Evolutionary conservation across 1,140 invertebrate species (phyloP), one percentile per base, ranked within the genome.

Genomic region (Zaprionus lachaisei): DNA sequence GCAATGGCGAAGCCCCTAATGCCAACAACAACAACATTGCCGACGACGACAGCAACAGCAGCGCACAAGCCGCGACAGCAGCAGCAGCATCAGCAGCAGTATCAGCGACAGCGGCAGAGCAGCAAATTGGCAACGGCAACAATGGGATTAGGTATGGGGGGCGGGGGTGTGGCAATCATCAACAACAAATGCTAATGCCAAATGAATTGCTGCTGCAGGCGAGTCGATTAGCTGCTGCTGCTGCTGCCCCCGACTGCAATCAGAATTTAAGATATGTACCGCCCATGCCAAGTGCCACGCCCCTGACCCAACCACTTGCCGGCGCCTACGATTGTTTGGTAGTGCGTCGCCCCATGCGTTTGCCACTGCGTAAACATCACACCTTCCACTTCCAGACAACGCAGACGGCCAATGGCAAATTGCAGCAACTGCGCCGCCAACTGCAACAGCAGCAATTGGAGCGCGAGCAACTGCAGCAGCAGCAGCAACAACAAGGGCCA

Each of bases 381-480:
- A 95, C 95, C 83, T 95, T 95, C 81, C 95, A 95, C 81, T 96
- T 95, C 70, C 95, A 95, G 93, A 95, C 94, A 28, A 94, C 83
- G 93, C 85, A 93, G 65, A 92, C 91, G 17, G 85, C 91, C 26
- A 86, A 86, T 17, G 81, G 85, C 56, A 91, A 91, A 64, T 61
- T 92, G 54, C 80, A 82, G 37, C 80, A 91, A 60, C 65, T 91
- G 62, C 84, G 83, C 14, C 64, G 72, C 37, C 77, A 79, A 65
- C 60, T 85, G 71, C 86, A 87, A 22, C 37, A 81, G 38, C 72
- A 83, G 22, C 75, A 79, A 20, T 65, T 56, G 38, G 79, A 87
- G 54, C 72, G 71, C 37, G 28, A 68, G 47, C 73, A 81, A 14
- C 47, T 62, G 20, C 47, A 66, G 20, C 61, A 75, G 60, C 73